These are phyloP conservation scores for Adoxophyes honmai DNA, from an alignment of 1,140 invertebrate genomes.

Conservation along the genomic window DNA sequence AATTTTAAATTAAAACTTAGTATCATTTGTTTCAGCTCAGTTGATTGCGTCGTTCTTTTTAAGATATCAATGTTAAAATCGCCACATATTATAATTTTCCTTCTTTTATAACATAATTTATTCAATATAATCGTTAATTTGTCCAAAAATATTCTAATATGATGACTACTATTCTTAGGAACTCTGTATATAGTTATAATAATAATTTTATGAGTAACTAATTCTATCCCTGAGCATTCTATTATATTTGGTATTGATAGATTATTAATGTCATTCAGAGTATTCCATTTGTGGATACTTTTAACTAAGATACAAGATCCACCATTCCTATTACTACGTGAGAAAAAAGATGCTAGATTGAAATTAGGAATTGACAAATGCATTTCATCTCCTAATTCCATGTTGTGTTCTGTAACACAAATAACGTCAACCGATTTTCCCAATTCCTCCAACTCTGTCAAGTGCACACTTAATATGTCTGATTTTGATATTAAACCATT, in stretches of 20 bases:
- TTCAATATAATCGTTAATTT: constrained; percentile 1
- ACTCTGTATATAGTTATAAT: constrained; percentile 12
- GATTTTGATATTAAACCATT: too few relatives aligned
- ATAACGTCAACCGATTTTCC: neutral
- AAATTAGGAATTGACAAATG: neutral
- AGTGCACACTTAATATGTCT: too few relatives aligned
- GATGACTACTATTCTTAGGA: neutral
- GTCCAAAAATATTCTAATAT: neutral
- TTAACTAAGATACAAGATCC: neutral
- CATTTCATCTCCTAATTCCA: neutral
- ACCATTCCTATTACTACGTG: neutral
- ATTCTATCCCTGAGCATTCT: constrained; percentile 10
- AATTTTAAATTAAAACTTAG: constrained; percentile 3
- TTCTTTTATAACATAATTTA: neutral
- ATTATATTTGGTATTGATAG: neutral
- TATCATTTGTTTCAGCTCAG: neutral
- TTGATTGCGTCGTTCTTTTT: neutral
- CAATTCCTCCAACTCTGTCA: too few relatives aligned
- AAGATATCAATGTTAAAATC: constrained; percentile 14
- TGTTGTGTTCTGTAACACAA: neutral
- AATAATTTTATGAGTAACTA: constrained; percentile 1
- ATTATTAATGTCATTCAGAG: neutral
- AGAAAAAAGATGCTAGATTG: neutral
- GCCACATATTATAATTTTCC: constrained; percentile 8
- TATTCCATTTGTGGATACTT: neutral